Conservation (phyloP, 2,113 vertebrate species). For the Maccullochella peelii region DNA sequence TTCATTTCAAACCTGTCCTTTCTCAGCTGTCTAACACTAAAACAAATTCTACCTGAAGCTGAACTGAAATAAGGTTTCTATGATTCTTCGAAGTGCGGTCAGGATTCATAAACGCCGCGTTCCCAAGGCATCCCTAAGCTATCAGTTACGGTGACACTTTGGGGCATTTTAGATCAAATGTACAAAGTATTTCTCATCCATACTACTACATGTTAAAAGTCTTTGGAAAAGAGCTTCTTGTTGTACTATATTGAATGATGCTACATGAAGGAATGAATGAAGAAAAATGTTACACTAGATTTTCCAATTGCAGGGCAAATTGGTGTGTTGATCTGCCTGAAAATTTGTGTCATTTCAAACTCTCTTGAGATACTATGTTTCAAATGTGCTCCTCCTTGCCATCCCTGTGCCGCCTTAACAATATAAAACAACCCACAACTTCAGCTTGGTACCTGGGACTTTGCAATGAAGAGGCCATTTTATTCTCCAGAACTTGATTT, state of each 20-base stretch:
- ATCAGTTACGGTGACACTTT: slow-evolving; percentile 5
- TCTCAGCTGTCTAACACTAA: slow-evolving; percentile 43
- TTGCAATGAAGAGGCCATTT: slow-evolving; percentile 9
- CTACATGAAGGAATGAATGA: slow-evolving; percentile 53
- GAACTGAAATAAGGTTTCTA: background rate
- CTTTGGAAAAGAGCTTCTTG: slow-evolving; percentile 39
- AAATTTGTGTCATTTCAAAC: slow-evolving; percentile 34
- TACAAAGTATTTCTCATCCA: slow-evolving; percentile 10
- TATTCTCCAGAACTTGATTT: slow-evolving; percentile 10
- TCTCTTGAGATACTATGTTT: slow-evolving; percentile 31
- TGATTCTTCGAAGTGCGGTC: slow-evolving; percentile 27
- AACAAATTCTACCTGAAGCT: slow-evolving; percentile 49
- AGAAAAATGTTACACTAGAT: background rate
- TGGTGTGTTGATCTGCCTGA: slow-evolving; percentile 18
- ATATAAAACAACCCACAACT: slow-evolving; percentile 1
- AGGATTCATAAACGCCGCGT: slow-evolving; percentile 33
- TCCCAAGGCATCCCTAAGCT: slow-evolving; percentile 18
- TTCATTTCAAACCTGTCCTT: slow-evolving; percentile 41
- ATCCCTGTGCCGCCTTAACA: slow-evolving; percentile 9
- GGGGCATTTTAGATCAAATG: slow-evolving; percentile 29
- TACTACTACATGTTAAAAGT: background rate
- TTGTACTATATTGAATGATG: slow-evolving; percentile 39
- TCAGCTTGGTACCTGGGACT: slow-evolving; percentile 19
- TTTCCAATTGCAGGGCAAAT: slow-evolving; percentile 25
- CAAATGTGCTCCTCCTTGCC: slow-evolving; percentile 9